These are phyloP conservation scores for Macquaria ambigua DNA, from an alignment of 2,113 vertebrate species.

Conservation along the genomic window DNA sequence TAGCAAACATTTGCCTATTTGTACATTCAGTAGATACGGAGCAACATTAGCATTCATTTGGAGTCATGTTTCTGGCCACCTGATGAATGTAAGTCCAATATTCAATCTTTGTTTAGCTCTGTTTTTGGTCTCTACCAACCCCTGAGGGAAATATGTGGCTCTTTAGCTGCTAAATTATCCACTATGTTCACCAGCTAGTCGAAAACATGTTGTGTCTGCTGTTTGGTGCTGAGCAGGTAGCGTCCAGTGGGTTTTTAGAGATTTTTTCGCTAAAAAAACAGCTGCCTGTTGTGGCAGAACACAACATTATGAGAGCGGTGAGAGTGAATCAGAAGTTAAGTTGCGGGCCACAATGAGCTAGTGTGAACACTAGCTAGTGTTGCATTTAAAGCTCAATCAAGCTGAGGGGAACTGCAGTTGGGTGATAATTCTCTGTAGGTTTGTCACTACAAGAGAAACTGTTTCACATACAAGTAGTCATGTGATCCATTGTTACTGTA, in stretches of 20 bases:
- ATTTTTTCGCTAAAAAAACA: too few relatives aligned
- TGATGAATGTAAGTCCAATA: background rate
- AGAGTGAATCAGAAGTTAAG: background rate
- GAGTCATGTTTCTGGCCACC: background rate
- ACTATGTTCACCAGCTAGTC: background rate
- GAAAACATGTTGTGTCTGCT: background rate
- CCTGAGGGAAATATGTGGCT: background rate
- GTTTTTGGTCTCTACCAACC: background rate
- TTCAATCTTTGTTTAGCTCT: background rate
- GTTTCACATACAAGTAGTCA: background rate
- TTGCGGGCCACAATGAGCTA: background rate
- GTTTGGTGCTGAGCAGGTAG: background rate
- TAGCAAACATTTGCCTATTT: background rate
- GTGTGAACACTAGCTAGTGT: background rate
- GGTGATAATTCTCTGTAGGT: background rate
- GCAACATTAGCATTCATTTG: background rate
- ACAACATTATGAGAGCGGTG: background rate
- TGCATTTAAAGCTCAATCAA: background rate
- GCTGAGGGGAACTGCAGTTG: background rate
- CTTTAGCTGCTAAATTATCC: background rate
- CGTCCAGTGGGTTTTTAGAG: too few relatives aligned
- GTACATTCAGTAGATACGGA: background rate
- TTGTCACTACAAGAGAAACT: background rate
- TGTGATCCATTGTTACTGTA: background rate
- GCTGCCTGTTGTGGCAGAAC: background rate